Evolutionary conservation across 2,888 invertebrate genomes (phyloP), one percentile per base, ranked within the genome.

Genomic region (Noctua janthe): DNA sequence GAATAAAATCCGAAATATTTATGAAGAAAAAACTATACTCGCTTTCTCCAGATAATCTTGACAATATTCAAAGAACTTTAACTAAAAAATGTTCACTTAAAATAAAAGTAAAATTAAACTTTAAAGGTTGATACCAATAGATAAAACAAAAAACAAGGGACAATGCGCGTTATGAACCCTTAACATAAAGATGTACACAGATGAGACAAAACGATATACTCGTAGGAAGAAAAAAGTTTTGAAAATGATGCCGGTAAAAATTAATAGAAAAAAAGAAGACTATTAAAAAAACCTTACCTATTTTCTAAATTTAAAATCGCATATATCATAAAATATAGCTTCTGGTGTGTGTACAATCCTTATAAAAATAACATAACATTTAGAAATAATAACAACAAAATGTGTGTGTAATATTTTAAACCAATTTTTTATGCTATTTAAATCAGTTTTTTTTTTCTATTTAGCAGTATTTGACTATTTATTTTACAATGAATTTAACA

Each of bases 131-230:
- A 74, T 82, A 80, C 1, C 39, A 64, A 81, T 78, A 81, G n/a
- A 81, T 77, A 3, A 88, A 29, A 83, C 71, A 67, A 72, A 80
- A 78, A 88, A 73, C 73, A 86, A 89, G 74, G 87, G 95, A 95
- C 95, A 95, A 95, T 93, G 94, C 95, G 93, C 88, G 91, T 93
- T 91, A 92, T 82, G 83, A 92, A 90, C 79, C 74, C 85, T 83
- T 74, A 79, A 90, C 88, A 90, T 87, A 92, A 93, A 92, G 91
- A 92, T 83, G 91, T 91, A 93, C 92, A 93, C 92, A 89, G 23
- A 15, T 13, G 43, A 15, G 11, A 47, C 1, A 56, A 35, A 82
- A 73, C 66, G 82, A 3, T 43, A 0, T n/a, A 29, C 29, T 29
- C 29, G 29, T 29, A 64, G 75, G 20, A 54, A 66, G 54, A 35